Percentiles rank a stretch among this genome's conserved stretches.
Evolutionary conservation across 2,888 invertebrate genomes (phyloP).

Genomic region (Silvanus unidentatus): DNA sequence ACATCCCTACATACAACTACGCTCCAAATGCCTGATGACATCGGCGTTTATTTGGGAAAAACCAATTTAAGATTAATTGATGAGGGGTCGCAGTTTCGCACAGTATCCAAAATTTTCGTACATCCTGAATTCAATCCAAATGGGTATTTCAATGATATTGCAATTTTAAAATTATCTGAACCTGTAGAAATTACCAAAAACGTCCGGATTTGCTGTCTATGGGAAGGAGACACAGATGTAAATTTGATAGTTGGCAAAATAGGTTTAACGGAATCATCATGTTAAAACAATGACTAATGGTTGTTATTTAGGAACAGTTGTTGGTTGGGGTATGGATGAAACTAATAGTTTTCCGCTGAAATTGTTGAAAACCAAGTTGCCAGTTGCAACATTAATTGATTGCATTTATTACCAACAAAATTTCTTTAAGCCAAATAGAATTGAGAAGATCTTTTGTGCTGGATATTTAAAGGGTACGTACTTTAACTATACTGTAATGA

Average conservation of each 20-base stretch:
- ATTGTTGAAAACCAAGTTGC: slow-evolving; percentile 55
- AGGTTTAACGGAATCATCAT: slow-evolving; percentile 21
- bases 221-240: slow-evolving; percentile 39
- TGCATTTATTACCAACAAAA: slow-evolving; percentile 57
- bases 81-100: slow-evolving; percentile 46
- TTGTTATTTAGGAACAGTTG: slow-evolving; percentile 34
- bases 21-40: slow-evolving; percentile 31
- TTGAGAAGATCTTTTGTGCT: slow-evolving; percentile 52
- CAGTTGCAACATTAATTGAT: slow-evolving; percentile 53
- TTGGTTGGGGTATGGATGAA: slow-evolving; percentile 53
- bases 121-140: slow-evolving; percentile 44
- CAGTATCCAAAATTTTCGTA: slow-evolving; percentile 40
- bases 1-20: slow-evolving; percentile 30
- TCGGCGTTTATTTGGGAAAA: slow-evolving; percentile 42
- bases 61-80: slow-evolving; percentile 41
- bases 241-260: slow-evolving; percentile 27
- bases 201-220: slow-evolving; percentile 56
- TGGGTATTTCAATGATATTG: slow-evolving; percentile 49
- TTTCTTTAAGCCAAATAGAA: slow-evolving; percentile 56
- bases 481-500: too few relatives aligned
- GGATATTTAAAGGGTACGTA: slow-evolving; percentile 47
- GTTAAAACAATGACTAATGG: not conserved
- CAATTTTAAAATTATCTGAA: slow-evolving; percentile 50
- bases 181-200: slow-evolving; percentile 47
- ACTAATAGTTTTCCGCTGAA: slow-evolving; percentile 52